Conservation (phyloP, 2,888 invertebrate species). For the Nasonovia ribisnigri region DNA sequence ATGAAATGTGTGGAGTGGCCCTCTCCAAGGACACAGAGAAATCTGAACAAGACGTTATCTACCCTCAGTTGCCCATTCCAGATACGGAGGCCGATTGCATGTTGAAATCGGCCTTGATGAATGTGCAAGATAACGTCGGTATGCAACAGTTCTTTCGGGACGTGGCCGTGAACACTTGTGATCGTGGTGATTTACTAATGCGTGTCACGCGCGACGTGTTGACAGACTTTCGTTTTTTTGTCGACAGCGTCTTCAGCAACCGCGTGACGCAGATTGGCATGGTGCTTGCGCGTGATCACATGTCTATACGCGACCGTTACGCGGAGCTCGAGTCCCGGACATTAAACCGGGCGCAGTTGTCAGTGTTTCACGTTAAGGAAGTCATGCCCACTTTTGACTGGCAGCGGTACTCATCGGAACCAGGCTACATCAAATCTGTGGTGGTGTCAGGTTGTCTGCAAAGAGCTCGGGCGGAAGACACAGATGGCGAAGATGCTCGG, state of each 20-base stretch:
- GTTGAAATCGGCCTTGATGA: background rate
- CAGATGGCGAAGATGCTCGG: background rate
- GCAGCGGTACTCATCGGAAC: background rate
- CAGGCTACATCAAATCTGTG: background rate
- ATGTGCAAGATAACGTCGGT: background rate
- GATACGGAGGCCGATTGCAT: background rate
- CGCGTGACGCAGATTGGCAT: constrained; percentile 49
- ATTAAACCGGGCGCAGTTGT: constrained; percentile 33
- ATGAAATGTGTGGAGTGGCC: background rate
- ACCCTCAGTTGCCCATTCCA: too few species aligned
- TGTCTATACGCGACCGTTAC: background rate
- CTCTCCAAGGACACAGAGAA: background rate
- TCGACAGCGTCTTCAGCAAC: constrained; percentile 31
- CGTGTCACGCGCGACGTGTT: constrained; percentile 21
- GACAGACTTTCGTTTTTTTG: constrained; percentile 44
- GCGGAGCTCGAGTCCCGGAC: constrained; percentile 33
- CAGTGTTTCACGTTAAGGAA: background rate
- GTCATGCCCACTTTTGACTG: constrained; percentile 51
- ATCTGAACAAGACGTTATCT: background rate
- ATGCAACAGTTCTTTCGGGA: constrained; percentile 32
- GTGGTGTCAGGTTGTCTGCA: background rate
- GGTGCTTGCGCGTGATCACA: constrained; percentile 45
- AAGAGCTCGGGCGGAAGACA: background rate
- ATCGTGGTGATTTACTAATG: constrained; percentile 8
- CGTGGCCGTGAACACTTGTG: constrained; percentile 47